Evolutionary conservation across 2,113 vertebrate genomes (phyloP), one percentile per base, ranked within the genome.

Genomic region (Ammodytes dubius): DNA sequence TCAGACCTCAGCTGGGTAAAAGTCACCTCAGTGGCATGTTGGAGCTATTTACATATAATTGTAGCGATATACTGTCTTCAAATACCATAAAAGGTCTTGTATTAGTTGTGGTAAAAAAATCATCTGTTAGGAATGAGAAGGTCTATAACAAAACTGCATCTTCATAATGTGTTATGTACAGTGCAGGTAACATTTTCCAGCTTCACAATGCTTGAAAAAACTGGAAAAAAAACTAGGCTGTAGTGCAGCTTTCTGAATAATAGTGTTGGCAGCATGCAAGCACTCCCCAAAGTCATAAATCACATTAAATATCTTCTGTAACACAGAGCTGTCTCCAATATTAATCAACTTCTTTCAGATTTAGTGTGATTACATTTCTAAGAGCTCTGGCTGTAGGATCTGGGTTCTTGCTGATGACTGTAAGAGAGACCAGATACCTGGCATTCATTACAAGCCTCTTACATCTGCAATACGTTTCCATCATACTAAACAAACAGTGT

Each of bases 401-500:
- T 53, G 71, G 40, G 67, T 67, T 65, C 59, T 75, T 72, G 80
- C 77, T 82, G 81, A 89, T 77, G 77, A 65, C 81, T 65, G n/a
- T 75, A 88, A 82, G 46, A 81, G 57, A 73, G 57, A 85, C 59
- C 72, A 88, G 85, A 85, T 84, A 86, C 80, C 87, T 90, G 84
- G 85, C 77, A 83, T 89, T 89, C 70, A 88, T 93, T 90, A 87
- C 54, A 72, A 81, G 77, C 47, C 82, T 81, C 87, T 89, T 89
- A 87, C 67, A 85, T 78, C 74, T 68, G 47, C 43, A 63, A 79
- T 81, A 78, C 54, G 77, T 88, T 87, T 90, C 79, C 77, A 78
- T 88, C 87, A 85, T 40, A 82, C 58, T 81, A 85, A 88, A 90
- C 77, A 92, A 92, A 90, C 82, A 91, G 64, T 78, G 85, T 90